Evolutionary conservation across 2,113 vertebrate species (phyloP).

Genomic region (Origma solitaria): DNA sequence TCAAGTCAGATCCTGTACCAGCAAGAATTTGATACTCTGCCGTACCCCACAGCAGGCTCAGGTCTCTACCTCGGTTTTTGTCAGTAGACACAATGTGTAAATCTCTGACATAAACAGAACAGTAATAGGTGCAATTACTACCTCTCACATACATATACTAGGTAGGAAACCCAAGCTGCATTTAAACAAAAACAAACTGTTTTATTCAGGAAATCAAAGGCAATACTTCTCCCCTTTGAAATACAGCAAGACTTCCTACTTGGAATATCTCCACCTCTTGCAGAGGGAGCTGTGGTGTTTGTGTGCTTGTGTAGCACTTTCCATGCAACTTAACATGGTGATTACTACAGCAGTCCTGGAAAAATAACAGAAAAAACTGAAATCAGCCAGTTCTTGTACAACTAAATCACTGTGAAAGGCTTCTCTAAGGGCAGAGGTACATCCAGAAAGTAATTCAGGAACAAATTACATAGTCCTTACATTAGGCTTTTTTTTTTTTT

Average conservation of each 20-base stretch:
- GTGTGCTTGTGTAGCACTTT: not conserved
- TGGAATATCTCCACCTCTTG: not conserved
- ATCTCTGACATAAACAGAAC: not conserved
- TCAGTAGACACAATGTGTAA: not conserved
- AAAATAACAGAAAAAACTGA: not conserved
- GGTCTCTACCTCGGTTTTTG: not conserved
- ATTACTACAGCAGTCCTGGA: not conserved
- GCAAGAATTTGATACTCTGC: not conserved
- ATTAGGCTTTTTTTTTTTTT: not conserved
- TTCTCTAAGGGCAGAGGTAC: not conserved
- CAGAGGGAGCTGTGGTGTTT: not conserved
- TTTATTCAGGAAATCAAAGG: not conserved
- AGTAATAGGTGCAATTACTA: not conserved
- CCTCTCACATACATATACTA: not conserved
- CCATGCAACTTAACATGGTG: not conserved
- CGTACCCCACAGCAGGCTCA: not conserved
- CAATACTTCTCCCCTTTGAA: not conserved
- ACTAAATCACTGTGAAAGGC: not conserved
- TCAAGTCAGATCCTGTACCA: conserved; percentile 2
- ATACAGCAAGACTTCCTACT: not conserved
- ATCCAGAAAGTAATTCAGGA: not conserved
- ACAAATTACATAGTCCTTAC: not conserved
- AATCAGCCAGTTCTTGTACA: not conserved
- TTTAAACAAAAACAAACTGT: not conserved
- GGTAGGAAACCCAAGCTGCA: not conserved